Conservation (phyloP, 2,888 invertebrate genomes). For the Prostheceraeus crozeri region DNA sequence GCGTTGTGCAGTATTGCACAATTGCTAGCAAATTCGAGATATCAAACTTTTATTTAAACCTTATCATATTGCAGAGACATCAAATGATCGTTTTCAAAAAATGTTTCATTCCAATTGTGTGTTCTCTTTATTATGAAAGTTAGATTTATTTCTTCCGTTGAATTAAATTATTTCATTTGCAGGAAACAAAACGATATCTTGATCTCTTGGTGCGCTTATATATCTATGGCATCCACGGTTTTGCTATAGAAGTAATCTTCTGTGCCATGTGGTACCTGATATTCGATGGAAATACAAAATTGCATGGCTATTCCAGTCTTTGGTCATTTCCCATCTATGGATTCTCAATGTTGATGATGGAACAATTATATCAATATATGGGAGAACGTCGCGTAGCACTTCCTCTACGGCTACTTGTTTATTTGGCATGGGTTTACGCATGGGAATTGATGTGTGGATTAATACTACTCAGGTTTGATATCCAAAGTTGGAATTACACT, state of each 20-base stretch:
- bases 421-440: constrained; percentile 33
- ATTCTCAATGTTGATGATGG: constrained; percentile 25
- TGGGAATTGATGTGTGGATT: constrained; percentile 35
- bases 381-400: too few species aligned
- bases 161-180: too few species aligned
- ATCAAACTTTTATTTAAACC: too few species aligned
- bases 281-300: constrained; percentile 20
- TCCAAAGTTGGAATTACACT: constrained; percentile 35
- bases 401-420: constrained; percentile 29
- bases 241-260: constrained; percentile 33
- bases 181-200: neutral
- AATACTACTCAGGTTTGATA: neutral
- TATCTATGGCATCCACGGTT: constrained; percentile 33
- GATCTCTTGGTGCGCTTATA: constrained; percentile 19
- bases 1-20: too few species aligned
- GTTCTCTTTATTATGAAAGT: too few species aligned
- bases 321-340: constrained; percentile 35
- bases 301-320: constrained; percentile 34
- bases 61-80: too few species aligned
- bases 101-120: too few species aligned
- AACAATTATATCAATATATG: neutral
- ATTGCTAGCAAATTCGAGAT: too few species aligned
- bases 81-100: too few species aligned
- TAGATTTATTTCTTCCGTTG: too few species aligned
- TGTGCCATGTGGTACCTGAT: constrained; percentile 36